phyloP scores from a whole-genome alignment of 2,888 invertebrate genomes.

The Tetranychus piercei region DNA sequence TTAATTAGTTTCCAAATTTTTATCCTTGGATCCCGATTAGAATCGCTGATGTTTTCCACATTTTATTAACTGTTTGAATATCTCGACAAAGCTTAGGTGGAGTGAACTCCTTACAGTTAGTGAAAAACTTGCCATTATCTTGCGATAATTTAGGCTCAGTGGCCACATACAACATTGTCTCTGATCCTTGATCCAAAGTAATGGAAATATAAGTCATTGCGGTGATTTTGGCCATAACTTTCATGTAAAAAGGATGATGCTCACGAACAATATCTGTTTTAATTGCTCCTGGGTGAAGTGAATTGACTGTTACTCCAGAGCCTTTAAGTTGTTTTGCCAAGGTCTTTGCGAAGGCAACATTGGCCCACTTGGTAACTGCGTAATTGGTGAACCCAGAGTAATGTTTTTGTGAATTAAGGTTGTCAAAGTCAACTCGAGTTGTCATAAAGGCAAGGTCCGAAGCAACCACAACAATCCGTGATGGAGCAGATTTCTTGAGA shows the following conservation, averaged over 20 bases:
- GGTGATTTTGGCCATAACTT: background rate
- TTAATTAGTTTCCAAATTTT: too few relatives aligned
- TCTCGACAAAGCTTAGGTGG: background rate
- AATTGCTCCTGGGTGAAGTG: slow-evolving; percentile 16
- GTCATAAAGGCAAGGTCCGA: slow-evolving; percentile 9
- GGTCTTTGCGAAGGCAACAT: slow-evolving; percentile 10
- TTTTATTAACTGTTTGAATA: background rate
- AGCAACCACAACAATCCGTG: slow-evolving; percentile 14
- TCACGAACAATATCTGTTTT: slow-evolving; percentile 4
- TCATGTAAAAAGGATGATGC: background rate
- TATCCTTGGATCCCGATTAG: background rate
- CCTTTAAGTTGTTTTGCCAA: slow-evolving; percentile 5
- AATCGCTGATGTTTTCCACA: background rate
- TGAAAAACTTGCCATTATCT: background rate
- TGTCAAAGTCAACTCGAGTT: slow-evolving; percentile 5
- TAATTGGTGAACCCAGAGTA: slow-evolving; percentile 10
- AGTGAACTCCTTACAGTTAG: background rate
- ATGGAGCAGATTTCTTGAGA: slow-evolving; percentile 3
- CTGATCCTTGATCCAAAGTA: background rate
- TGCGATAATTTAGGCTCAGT: background rate
- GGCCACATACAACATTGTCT: background rate
- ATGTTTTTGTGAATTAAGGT: slow-evolving; percentile 15
- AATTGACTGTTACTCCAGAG: slow-evolving; percentile 9
- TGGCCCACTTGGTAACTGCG: slow-evolving; percentile 10
- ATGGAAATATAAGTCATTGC: background rate